Conservation (phyloP, 92 coral and sea anemone species). For the Palythoa grandiflora region DNA sequence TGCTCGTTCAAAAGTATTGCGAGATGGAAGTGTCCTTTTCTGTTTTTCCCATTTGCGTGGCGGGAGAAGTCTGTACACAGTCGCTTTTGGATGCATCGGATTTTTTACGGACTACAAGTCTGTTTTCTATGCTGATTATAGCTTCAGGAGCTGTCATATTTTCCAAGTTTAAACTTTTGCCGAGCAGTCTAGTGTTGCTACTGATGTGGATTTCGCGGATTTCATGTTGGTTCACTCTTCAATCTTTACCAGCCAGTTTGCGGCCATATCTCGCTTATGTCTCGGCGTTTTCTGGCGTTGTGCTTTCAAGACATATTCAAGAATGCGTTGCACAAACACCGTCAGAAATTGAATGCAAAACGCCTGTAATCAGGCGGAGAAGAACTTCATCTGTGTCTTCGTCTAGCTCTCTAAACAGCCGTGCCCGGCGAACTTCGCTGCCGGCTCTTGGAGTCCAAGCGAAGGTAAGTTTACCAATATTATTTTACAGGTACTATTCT, state of each 20-base stretch:
- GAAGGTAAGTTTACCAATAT: slow-evolving; percentile 75
- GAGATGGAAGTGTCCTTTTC: slow-evolving; percentile 87
- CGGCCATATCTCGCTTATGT: slow-evolving; percentile 94
- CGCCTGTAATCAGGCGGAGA: slow-evolving; percentile 82
- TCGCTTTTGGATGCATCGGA: slow-evolving; percentile 91
- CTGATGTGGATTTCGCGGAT: slow-evolving; percentile 81
- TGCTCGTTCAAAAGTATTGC: slow-evolving; percentile 95
- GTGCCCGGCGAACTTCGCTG: slow-evolving; percentile 90
- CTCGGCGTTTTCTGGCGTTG: slow-evolving; percentile 93
- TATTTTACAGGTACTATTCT: slow-evolving; percentile 55
- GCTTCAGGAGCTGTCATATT: slow-evolving; percentile 81
- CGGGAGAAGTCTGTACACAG: slow-evolving; percentile 95
- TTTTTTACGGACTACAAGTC: slow-evolving; percentile 82
- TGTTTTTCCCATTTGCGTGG: slow-evolving; percentile 91
- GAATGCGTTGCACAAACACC: slow-evolving; percentile 78
- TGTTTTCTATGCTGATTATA: slow-evolving; percentile 81
- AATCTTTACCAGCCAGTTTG: slow-evolving; percentile 81
- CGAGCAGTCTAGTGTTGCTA: slow-evolving; percentile 74
- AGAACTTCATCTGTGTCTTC: slow-evolving; percentile 87
- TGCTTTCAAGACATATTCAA: slow-evolving; percentile 88
- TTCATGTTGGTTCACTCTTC: slow-evolving; percentile 87
- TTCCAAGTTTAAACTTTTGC: slow-evolving; percentile 80
- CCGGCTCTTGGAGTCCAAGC: slow-evolving; percentile 98
- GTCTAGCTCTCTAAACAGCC: slow-evolving; percentile 80
- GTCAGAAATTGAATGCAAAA: slow-evolving; percentile 93